Evolutionary conservation across 2,888 invertebrate genomes (phyloP), one percentile per base, ranked within the genome.

Genomic region (Chrysolina oricalcia): DNA sequence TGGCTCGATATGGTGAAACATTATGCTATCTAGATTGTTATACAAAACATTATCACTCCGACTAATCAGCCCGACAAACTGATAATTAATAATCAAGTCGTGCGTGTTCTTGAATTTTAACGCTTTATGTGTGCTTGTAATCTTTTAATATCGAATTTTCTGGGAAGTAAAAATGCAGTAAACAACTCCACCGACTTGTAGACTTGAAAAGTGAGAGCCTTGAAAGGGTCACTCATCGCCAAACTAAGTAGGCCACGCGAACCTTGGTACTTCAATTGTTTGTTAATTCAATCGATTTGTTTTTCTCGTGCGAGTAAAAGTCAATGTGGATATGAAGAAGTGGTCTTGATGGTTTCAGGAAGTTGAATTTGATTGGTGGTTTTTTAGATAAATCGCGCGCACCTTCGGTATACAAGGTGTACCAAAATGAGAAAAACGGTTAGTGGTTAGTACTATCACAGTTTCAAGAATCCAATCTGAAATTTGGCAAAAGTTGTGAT

Each of bases 201-300:
- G 35, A 53, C 5, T 53, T 21, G 63, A 64, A 72, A 62, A 53
- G 27, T 70, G 70, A 41, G 70, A 74, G 68, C 80, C 80, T 81
- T 80, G 80, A 78, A 77, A 78, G 78, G 79, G 79, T 80, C 81
- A 81, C 77, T 73, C 79, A 80, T 78, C 79, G 79, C 76, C 72
- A 73, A 77, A 77, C 78, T 70, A 81, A 80, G 70, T 81, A 80
- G 81, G 81, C 75, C 81, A 79, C 73, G 75, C 53, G 59, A 77
- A 80, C 79, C 81, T 81, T 81, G 80, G 70, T 71, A 74, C 75
- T 77, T 79, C 78, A 72, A 80, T 80, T 81, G 79, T 81, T 80
- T 76, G 78, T 71, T 70, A 75, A 78, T 78, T 73, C 53, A 66
- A 56, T 46, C 64, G 17, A 41, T 53, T 53, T 40, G 48, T 67